A percentile compares a stretch with the other conserved stretches of the same genome.
phyloP scores from a whole-genome alignment of 2,888 invertebrate genomes.

The Coenonympha arcania region DNA sequence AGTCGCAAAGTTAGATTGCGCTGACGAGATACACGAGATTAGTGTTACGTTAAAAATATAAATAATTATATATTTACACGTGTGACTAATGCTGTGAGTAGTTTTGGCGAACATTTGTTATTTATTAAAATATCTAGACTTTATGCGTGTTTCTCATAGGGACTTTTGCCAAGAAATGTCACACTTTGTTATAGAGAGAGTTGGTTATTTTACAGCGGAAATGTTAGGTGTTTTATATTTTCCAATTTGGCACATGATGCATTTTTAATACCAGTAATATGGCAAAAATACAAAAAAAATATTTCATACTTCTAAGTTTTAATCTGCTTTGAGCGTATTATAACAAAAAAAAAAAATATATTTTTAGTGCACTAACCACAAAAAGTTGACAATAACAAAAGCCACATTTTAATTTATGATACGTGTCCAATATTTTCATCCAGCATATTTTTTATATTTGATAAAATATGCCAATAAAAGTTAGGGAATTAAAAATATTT shows the following conservation, averaged over 20 bases:
- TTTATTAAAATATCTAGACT: conserved; percentile 7
- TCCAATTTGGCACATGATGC: too few relatives aligned
- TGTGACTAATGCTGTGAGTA: conserved; percentile 9
- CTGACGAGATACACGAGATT: conserved; percentile 1
- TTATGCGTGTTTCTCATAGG: neutral
- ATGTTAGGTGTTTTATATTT: too few relatives aligned
- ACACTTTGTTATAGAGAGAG: neutral
- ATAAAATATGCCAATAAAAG: neutral
- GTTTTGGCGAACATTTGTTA: conserved; percentile 3
- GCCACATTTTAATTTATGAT: neutral
- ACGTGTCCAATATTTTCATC: neutral
- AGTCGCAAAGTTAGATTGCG: neutral
- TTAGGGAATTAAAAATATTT: conserved; percentile 8
- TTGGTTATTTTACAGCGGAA: neutral
- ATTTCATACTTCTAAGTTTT: too few relatives aligned
- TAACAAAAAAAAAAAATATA: neutral
- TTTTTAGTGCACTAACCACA: neutral
- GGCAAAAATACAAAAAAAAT: too few relatives aligned
- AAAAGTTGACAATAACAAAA: neutral
- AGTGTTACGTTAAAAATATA: conserved; percentile 3
- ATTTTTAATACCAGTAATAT: too few relatives aligned
- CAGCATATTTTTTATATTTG: neutral
- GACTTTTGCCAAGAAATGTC: conserved; percentile 7
- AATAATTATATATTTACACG: conserved; percentile 9
- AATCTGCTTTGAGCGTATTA: too few relatives aligned